Percentiles rank a stretch among this genome's conserved stretches.
Conservation (phyloP, 1,140 invertebrate genomes). For the Papilio xuthus region DNA sequence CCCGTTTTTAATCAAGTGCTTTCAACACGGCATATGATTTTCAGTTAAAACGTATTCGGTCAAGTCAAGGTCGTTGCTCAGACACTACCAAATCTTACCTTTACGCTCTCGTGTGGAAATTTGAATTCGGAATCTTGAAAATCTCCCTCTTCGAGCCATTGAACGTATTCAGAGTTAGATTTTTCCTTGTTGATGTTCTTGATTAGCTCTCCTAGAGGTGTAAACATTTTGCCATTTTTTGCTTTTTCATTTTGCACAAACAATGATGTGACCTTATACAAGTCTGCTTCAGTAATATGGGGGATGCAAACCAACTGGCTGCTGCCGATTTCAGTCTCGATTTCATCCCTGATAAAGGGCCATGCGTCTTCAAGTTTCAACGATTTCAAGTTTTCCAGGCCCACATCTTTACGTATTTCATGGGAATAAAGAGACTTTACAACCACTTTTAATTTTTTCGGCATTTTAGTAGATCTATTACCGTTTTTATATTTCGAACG, state of each 20-base stretch:
- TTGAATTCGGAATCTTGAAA: slow-evolving; percentile 75
- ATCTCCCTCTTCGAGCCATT: slow-evolving; percentile 66
- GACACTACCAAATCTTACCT: slow-evolving; percentile 55
- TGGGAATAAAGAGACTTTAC: slow-evolving; percentile 78
- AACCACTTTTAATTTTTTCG: slow-evolving; percentile 78
- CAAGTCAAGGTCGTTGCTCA: slow-evolving; percentile 19
- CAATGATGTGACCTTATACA: slow-evolving; percentile 76
- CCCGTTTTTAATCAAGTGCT: neutral
- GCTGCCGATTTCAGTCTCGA: slow-evolving; percentile 79
- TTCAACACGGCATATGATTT: neutral
- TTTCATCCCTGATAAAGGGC: slow-evolving; percentile 81
- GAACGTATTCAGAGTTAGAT: slow-evolving; percentile 70
- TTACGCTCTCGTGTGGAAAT: slow-evolving; percentile 80
- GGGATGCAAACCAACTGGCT: slow-evolving; percentile 78
- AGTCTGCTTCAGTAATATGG: slow-evolving; percentile 77
- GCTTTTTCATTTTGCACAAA: slow-evolving; percentile 75
- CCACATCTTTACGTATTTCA: slow-evolving; percentile 79
- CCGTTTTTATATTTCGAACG: slow-evolving; percentile 8
- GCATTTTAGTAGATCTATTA: slow-evolving; percentile 62
- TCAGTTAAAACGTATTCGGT: slow-evolving; percentile 1
- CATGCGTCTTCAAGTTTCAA: slow-evolving; percentile 79
- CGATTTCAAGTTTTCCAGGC: slow-evolving; percentile 72
- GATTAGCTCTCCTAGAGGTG: slow-evolving; percentile 72
- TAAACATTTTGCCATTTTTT: slow-evolving; percentile 76
- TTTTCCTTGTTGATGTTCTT: slow-evolving; percentile 73